Conservation (phyloP, 2,797 vertebrate genomes). For the Sebastes steindachneri region DNA sequence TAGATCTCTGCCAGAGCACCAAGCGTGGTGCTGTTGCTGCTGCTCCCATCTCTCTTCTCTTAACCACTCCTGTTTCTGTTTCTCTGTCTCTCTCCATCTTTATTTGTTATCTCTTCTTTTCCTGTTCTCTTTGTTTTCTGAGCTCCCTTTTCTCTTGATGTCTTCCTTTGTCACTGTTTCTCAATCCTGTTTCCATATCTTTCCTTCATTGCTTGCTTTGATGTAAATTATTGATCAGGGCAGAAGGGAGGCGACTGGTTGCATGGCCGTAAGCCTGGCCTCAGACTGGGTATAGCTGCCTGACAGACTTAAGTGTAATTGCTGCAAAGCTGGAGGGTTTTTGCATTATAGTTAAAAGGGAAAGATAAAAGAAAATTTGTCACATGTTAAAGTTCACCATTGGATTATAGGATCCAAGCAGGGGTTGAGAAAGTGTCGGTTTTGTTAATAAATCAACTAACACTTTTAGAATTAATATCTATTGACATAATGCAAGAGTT, state of each 20-base stretch:
- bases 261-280: slow-evolving; percentile 34
- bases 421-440: neutral
- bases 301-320: slow-evolving; percentile 63
- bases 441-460: neutral
- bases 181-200: slow-evolving; percentile 25
- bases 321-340: slow-evolving; percentile 73
- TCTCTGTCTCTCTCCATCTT: slow-evolving; percentile 76
- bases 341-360: slow-evolving; percentile 17
- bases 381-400: neutral
- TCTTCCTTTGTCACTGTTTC: slow-evolving; percentile 11
- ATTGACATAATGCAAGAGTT: neutral
- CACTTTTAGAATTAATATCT: neutral
- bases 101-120: slow-evolving; percentile 40
- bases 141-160: slow-evolving; percentile 27
- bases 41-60: slow-evolving; percentile 77
- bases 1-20: slow-evolving; percentile 85
- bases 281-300: slow-evolving; percentile 42
- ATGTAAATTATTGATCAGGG: slow-evolving; percentile 78
- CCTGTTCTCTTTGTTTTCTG: slow-evolving; percentile 33
- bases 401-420: neutral
- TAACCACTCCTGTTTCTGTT: slow-evolving; percentile 63
- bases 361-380: slow-evolving; percentile 8
- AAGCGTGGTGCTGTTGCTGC: slow-evolving; percentile 84
- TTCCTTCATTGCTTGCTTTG: slow-evolving; percentile 45
- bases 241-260: slow-evolving; percentile 57